Conservation (phyloP, 2,797 vertebrate genomes). For the Acanthiza pusilla region DNA sequence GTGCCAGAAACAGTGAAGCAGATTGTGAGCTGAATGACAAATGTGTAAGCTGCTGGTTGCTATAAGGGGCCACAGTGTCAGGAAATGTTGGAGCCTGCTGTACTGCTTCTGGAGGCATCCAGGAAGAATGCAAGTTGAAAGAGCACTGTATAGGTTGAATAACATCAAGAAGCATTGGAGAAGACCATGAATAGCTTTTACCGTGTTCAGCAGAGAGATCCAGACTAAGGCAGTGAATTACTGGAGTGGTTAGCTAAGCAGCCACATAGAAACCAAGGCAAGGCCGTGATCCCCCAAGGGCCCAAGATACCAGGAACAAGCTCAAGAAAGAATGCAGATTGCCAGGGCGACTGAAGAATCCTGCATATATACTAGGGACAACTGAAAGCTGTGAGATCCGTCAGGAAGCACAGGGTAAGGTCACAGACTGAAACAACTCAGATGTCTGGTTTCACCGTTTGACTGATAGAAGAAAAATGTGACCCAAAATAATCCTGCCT, state of each 20-base stretch:
- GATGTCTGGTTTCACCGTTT: slow-evolving; percentile 36
- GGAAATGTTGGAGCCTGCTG: slow-evolving; percentile 3
- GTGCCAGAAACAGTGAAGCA: slow-evolving; percentile 38
- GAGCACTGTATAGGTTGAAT: background rate
- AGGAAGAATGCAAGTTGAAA: background rate
- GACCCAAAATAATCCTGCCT: slow-evolving; percentile 37
- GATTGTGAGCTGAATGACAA: slow-evolving; percentile 54
- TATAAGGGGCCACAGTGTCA: slow-evolving; percentile 31
- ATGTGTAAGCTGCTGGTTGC: slow-evolving; percentile 35
- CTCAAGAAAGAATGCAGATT: background rate
- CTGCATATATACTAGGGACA: slow-evolving; percentile 19
- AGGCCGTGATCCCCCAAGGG: background rate
- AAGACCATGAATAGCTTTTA: background rate
- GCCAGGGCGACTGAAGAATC: slow-evolving; percentile 16
- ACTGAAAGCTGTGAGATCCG: background rate
- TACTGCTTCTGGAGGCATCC: slow-evolving; percentile 23
- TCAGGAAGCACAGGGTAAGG: slow-evolving; percentile 23
- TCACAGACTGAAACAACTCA: slow-evolving; percentile 36
- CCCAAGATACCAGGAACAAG: background rate
- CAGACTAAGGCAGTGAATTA: background rate
- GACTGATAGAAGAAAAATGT: slow-evolving; percentile 49
- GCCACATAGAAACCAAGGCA: background rate
- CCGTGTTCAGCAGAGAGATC: background rate
- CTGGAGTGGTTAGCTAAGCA: background rate
- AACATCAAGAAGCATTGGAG: background rate